These are phyloP conservation scores for Dicyrtoma fusca DNA, from an alignment of 2,888 invertebrate species.

Conservation along the genomic window DNA sequence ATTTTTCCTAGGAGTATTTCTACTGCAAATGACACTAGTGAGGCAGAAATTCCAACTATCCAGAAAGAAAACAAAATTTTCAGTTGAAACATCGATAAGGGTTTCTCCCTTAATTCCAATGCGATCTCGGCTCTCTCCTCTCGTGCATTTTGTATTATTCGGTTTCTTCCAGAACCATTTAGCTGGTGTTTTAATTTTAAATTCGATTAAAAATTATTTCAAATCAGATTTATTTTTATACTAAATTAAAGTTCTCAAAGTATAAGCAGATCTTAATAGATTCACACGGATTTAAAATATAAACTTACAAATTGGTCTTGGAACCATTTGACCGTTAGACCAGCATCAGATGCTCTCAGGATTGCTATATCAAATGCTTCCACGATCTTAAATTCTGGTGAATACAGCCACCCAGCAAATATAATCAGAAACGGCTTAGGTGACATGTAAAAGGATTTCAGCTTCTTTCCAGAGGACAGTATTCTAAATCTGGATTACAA, in stretches of 20 bases:
- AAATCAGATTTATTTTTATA: too few species aligned
- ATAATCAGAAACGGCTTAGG: constrained; percentile 20
- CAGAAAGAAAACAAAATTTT: constrained; percentile 25
- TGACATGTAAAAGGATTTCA: constrained; percentile 10
- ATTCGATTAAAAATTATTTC: too few species aligned
- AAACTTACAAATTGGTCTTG: constrained; percentile 26
- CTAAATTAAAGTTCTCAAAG: neutral
- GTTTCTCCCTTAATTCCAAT: neutral
- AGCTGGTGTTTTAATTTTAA: too few species aligned
- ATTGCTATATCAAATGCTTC: constrained; percentile 28
- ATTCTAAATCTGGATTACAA: neutral
- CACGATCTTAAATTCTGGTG: constrained; percentile 19
- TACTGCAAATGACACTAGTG: too few species aligned
- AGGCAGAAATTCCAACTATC: neutral
- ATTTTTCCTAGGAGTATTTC: too few species aligned
- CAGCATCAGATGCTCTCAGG: constrained; percentile 18
- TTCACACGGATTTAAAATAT: neutral
- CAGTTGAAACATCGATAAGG: constrained; percentile 11
- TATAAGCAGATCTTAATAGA: neutral
- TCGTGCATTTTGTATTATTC: neutral
- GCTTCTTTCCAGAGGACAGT: neutral
- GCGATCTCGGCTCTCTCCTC: neutral
- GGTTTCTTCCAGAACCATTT: neutral
- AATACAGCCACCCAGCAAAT: constrained; percentile 34
- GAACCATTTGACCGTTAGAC: constrained; percentile 31